Evolutionary conservation across 2,113 vertebrate genomes (phyloP).

Genomic region (Psilopogon haemacephalus): DNA sequence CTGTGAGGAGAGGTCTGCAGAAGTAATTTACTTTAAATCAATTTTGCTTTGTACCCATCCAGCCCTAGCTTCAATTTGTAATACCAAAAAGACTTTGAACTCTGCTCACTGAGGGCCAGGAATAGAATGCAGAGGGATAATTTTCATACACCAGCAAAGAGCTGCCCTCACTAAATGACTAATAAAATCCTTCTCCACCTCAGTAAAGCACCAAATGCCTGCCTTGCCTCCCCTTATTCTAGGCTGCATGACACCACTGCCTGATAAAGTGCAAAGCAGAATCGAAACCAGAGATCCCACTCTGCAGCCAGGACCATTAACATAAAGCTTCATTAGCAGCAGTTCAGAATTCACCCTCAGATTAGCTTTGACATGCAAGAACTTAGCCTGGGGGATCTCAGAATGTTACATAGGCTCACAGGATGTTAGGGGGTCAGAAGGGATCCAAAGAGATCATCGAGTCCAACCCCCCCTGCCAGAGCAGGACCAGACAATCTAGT

Average conservation of each 20-base stretch:
- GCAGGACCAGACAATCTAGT: too few relatives aligned
- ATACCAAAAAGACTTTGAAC: constrained; percentile 51
- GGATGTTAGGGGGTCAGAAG: too few relatives aligned
- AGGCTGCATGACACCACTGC: constrained; percentile 3
- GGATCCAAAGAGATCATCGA: too few relatives aligned
- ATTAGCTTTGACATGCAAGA: constrained; percentile 34
- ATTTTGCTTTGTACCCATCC: constrained; percentile 49
- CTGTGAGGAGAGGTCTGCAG: constrained; percentile 7
- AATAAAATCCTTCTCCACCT: constrained; percentile 36
- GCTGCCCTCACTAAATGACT: background rate
- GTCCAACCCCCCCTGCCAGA: too few relatives aligned
- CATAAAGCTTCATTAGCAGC: constrained; percentile 44
- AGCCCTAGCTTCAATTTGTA: constrained; percentile 27
- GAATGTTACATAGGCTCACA: too few relatives aligned
- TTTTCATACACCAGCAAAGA: constrained; percentile 42
- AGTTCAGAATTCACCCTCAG: constrained; percentile 27
- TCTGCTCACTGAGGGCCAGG: constrained; percentile 11
- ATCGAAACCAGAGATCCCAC: constrained; percentile 52
- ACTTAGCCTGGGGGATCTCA: background rate
- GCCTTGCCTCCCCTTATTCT: constrained; percentile 34
- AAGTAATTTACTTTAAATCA: constrained; percentile 60
- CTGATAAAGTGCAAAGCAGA: constrained; percentile 55
- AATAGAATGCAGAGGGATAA: constrained; percentile 39
- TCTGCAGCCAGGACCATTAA: constrained; percentile 32
- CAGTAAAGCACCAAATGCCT: constrained; percentile 17